These are phyloP conservation scores for Aegotheles bennettii DNA, from an alignment of 2,113 vertebrate genomes.

Conservation along the genomic window DNA sequence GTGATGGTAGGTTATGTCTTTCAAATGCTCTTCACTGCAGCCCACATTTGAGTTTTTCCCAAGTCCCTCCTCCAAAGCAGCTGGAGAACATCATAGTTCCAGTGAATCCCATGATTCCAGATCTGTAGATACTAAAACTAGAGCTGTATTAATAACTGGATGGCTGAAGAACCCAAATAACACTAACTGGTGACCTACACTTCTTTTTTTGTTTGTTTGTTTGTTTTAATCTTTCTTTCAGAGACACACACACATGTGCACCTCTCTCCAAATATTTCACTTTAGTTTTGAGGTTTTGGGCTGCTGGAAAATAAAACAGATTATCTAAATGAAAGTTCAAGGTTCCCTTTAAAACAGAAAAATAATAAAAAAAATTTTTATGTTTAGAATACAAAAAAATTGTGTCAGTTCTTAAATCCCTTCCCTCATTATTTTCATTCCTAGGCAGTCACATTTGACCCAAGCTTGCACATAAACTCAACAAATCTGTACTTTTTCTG, in stretches of 20 bases:
- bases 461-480: not conserved
- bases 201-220: not conserved
- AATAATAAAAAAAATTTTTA: not conserved
- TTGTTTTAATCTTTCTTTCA: not conserved
- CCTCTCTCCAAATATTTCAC: not conserved
- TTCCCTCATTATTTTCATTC: not conserved
- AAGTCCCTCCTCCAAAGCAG: not conserved
- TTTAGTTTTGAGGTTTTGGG: not conserved
- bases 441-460: not conserved
- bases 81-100: not conserved
- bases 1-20: not conserved
- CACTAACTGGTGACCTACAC: not conserved
- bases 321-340: not conserved
- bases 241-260: fast-evolving
- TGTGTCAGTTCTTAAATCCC: not conserved
- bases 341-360: not conserved
- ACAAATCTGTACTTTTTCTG: not conserved
- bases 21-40: not conserved
- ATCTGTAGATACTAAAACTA: not conserved
- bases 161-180: not conserved
- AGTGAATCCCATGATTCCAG: not conserved
- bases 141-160: not conserved
- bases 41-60: not conserved
- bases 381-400: not conserved
- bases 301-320: not conserved